Conservation (phyloP, 37 sponge, comb jelly and placozoan species). For the Ianthella basta region DNA sequence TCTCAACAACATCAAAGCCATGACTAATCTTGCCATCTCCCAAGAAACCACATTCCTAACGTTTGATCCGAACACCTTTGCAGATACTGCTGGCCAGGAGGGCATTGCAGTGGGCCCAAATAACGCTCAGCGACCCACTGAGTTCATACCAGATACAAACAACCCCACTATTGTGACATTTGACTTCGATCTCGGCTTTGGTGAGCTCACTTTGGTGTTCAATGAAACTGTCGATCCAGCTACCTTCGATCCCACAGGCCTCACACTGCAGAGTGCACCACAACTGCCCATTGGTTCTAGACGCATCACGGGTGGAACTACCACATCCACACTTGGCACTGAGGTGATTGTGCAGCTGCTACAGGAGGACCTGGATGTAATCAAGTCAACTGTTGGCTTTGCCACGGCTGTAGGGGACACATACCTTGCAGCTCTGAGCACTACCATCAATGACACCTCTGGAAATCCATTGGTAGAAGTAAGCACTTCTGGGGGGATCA, state of each 20-base stretch:
- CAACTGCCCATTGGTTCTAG: slow-evolving; percentile 53
- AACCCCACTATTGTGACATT: slow-evolving; percentile 63
- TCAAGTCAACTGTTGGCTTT: slow-evolving; percentile 77
- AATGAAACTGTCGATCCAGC: slow-evolving; percentile 79
- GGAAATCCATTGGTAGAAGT: slow-evolving; percentile 46
- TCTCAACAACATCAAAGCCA: slow-evolving; percentile 75
- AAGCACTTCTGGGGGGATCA: slow-evolving; percentile 45
- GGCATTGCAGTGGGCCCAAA: slow-evolving; percentile 29
- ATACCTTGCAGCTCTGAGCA: slow-evolving; percentile 50
- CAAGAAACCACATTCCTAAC: slow-evolving; percentile 63
- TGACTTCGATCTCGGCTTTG: slow-evolving; percentile 66
- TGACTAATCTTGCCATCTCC: slow-evolving; percentile 51
- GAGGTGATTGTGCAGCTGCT: slow-evolving; percentile 42
- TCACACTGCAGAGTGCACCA: slow-evolving; percentile 76
- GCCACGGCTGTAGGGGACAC: slow-evolving; percentile 80
- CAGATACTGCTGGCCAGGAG: slow-evolving; percentile 66
- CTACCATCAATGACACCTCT: slow-evolving; percentile 72
- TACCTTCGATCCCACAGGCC: slow-evolving; percentile 46
- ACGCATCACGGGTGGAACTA: slow-evolving; percentile 34
- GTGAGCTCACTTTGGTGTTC: slow-evolving; percentile 62
- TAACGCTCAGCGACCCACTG: slow-evolving; percentile 3
- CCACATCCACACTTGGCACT: slow-evolving; percentile 27
- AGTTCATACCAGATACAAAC: slow-evolving; percentile 63
- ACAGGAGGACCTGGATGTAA: slow-evolving; percentile 53
- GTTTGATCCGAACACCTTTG: slow-evolving; percentile 39